Evolutionary conservation across 2,888 invertebrate genomes (phyloP).

Genomic region (Yponomeuta sedellus): DNA sequence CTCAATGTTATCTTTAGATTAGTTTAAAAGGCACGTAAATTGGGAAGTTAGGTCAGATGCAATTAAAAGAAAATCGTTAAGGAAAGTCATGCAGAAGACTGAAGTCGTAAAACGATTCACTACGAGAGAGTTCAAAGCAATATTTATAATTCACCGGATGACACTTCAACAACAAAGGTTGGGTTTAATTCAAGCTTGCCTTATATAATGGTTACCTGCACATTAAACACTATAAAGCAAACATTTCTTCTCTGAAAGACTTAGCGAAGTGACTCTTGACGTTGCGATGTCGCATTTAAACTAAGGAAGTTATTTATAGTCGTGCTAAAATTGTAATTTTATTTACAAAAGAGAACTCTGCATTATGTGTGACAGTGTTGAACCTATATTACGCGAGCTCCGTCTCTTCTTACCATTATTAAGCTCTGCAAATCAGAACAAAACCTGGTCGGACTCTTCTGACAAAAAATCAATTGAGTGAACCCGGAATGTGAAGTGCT

Average conservation of each 20-base stretch:
- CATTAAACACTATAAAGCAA: conserved; percentile 30
- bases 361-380: neutral
- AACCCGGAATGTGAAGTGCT: too few relatives aligned
- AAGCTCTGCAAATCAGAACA: too few relatives aligned
- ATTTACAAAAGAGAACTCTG: neutral
- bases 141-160: conserved; percentile 1
- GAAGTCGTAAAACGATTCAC: neutral
- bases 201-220: conserved; percentile 8
- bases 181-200: conserved; percentile 29
- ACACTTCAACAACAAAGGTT: conserved; percentile 27
- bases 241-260: conserved; percentile 26
- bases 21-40: neutral
- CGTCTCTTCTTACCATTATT: too few relatives aligned
- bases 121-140: neutral
- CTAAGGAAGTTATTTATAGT: neutral
- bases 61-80: conserved; percentile 5
- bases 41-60: neutral
- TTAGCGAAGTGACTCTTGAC: conserved; percentile 3
- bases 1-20: neutral
- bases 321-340: neutral
- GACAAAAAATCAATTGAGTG: too few relatives aligned
- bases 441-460: too few relatives aligned
- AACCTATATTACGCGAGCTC: too few relatives aligned
- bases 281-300: neutral
- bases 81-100: neutral